Evolutionary conservation across 1,140 invertebrate species (phyloP).

Genomic region (Hyles euphorbiae): DNA sequence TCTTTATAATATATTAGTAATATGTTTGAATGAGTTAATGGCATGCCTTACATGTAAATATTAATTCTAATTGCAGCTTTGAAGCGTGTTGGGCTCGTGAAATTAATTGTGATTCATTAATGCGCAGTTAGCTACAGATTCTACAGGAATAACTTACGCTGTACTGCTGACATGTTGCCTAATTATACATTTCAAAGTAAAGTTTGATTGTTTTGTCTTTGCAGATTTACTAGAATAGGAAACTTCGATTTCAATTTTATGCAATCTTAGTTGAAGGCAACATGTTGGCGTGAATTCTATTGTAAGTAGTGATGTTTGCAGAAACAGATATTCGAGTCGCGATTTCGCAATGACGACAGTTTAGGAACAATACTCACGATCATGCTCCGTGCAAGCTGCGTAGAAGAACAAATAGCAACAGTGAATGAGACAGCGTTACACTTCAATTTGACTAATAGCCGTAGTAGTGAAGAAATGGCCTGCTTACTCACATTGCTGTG

Average conservation of each 20-base stretch:
- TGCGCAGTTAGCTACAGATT: constrained; percentile 19
- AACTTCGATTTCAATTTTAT: neutral
- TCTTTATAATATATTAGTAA: too few relatives aligned
- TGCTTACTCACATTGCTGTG: constrained; percentile 20
- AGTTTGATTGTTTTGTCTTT: too few relatives aligned
- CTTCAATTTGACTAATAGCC: constrained; percentile 31
- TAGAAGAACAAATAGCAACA: constrained; percentile 76
- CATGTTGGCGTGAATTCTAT: neutral
- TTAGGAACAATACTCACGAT: constrained; percentile 82
- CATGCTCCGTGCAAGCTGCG: constrained; percentile 89
- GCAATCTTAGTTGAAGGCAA: neutral
- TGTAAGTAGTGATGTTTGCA: neutral
- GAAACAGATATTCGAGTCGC: constrained; percentile 10
- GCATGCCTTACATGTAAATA: constrained; percentile 26
- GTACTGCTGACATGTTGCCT: constrained; percentile 40
- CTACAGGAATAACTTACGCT: constrained; percentile 18
- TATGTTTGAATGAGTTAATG: constrained; percentile 1
- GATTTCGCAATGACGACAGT: constrained; percentile 5
- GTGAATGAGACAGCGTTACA: constrained; percentile 61
- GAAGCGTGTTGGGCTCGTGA: constrained; percentile 35
- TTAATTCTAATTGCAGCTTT: constrained; percentile 24
- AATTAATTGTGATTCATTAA: constrained; percentile 25
- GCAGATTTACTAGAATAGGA: too few relatives aligned
- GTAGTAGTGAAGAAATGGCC: constrained; percentile 32
- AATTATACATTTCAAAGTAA: neutral